Evolutionary conservation across 1,140 invertebrate genomes (phyloP).

Genomic region (Neotoxoptera formosana): DNA sequence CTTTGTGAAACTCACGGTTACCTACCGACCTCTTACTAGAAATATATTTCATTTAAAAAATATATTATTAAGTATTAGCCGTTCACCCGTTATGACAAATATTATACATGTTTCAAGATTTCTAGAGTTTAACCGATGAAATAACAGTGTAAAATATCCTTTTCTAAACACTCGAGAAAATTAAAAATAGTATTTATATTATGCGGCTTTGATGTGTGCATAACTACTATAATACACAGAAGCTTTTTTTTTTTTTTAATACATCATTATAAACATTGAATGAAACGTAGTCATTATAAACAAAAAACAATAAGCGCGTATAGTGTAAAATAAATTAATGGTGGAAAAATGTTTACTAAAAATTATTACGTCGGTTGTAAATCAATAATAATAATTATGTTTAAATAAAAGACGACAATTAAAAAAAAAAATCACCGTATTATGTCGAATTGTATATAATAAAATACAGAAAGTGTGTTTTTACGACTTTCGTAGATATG

Average conservation of each 20-base stretch:
- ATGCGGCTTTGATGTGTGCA: background rate
- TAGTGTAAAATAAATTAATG: background rate
- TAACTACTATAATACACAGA: constrained; percentile 1
- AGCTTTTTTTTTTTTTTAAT: background rate
- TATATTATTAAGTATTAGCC: background rate
- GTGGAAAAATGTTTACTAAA: background rate
- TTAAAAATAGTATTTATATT: background rate
- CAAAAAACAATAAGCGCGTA: background rate
- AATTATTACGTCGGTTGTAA: background rate
- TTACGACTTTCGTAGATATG: background rate
- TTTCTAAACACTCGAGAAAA: background rate
- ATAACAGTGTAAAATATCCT: background rate
- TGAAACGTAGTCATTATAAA: constrained; percentile 18
- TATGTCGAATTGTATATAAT: background rate
- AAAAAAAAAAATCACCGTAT: background rate
- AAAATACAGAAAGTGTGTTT: background rate
- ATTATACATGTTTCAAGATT: background rate
- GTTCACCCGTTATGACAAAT: background rate
- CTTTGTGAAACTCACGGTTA: background rate
- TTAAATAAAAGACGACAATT: background rate
- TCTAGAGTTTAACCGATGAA: background rate
- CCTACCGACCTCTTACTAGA: background rate
- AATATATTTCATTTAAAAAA: background rate
- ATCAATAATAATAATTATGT: constrained; percentile 15
- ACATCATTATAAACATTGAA: constrained; percentile 13